These are phyloP conservation scores for Nasonia oneida DNA, from an alignment of 2,888 invertebrate species.

Conservation along the genomic window DNA sequence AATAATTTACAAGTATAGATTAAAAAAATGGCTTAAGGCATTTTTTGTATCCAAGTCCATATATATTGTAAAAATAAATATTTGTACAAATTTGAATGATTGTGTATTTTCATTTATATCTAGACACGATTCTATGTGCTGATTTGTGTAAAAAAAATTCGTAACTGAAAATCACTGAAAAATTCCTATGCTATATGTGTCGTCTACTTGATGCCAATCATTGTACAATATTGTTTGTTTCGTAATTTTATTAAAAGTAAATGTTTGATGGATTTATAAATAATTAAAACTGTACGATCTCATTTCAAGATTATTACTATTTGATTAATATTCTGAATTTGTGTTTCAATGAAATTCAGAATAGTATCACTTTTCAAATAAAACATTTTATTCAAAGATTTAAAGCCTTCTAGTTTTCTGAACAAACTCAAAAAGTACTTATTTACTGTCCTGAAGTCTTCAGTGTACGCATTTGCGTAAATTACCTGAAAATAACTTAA, in stretches of 20 bases:
- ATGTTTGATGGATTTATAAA: conserved; percentile 17
- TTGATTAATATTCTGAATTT: conserved; percentile 31
- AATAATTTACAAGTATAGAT: conserved; percentile 51
- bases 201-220: conserved; percentile 1
- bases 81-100: conserved; percentile 60
- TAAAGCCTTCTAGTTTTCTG: conserved; percentile 57
- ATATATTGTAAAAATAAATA: conserved; percentile 62
- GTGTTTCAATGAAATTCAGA: conserved; percentile 19
- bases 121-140: background rate
- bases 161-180: background rate
- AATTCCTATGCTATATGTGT: background rate
- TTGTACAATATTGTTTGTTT: background rate
- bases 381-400: conserved; percentile 29
- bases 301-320: conserved; percentile 27
- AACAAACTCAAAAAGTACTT: conserved; percentile 45
- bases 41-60: conserved; percentile 62
- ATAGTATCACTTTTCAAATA: background rate
- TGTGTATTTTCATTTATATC: conserved; percentile 55
- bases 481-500: background rate
- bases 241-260: background rate
- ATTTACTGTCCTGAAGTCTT: conserved; percentile 11
- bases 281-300: conserved; percentile 40
- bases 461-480: background rate
- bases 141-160: conserved; percentile 24
- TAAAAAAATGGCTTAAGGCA: conserved; percentile 53